Conservation (phyloP, 30 jellyfish, hydroid and myxozoan species). For the Catostylus mosaicus region DNA sequence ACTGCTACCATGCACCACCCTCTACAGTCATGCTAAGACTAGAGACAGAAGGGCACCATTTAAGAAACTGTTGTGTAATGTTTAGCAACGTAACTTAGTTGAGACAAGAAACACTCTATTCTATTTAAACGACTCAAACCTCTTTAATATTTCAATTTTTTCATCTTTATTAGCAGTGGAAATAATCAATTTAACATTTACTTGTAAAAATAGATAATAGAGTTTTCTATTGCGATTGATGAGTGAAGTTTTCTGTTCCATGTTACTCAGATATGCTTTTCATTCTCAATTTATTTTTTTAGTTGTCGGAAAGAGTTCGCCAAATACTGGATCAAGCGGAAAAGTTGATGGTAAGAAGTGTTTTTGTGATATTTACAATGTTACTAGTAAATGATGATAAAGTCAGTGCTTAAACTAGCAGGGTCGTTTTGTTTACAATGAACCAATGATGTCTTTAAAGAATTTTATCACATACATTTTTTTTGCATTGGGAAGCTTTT, state of each 20-base stretch:
- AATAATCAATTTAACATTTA: too few species aligned
- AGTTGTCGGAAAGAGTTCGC: conserved; percentile 66
- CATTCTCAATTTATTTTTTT: neutral
- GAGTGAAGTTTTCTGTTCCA: neutral
- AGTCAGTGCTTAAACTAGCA: neutral
- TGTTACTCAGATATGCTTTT: neutral
- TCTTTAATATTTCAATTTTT: neutral
- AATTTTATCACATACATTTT: too few species aligned
- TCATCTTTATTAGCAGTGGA: too few species aligned
- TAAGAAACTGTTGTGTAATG: too few species aligned
- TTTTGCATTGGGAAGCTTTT: neutral
- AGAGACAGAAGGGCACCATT: too few species aligned
- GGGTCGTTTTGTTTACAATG: too few species aligned
- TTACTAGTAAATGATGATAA: neutral
- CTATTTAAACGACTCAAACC: too few species aligned
- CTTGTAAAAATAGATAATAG: neutral
- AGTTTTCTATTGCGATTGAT: neutral
- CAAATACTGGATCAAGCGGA: conserved; percentile 71
- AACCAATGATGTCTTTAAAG: too few species aligned
- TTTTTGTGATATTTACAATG: neutral
- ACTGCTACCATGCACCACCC: too few species aligned
- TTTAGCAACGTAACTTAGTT: too few species aligned
- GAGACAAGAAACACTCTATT: too few species aligned
- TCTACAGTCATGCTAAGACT: too few species aligned
- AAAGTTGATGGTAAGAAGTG: conserved; percentile 58